Evolutionary conservation across 2,113 vertebrate genomes (phyloP).

Genomic region (Nestor notabilis): DNA sequence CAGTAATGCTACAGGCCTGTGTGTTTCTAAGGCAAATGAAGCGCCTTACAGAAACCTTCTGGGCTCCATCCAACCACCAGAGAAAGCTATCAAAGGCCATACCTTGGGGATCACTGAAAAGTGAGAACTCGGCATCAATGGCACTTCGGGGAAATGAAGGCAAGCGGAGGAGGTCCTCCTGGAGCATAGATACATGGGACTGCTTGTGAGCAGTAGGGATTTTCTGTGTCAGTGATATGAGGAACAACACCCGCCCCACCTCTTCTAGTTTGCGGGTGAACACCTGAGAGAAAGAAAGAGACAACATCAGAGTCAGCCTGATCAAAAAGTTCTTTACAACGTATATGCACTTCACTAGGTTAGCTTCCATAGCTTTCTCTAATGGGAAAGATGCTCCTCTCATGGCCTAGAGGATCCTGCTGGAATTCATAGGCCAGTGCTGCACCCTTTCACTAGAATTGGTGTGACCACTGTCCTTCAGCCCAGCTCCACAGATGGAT

Average conservation of each 20-base stretch:
- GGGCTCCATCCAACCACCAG: not conserved
- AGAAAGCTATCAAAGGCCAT: not conserved
- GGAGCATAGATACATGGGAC: constrained; percentile 96
- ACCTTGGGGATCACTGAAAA: constrained; percentile 95
- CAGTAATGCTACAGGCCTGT: not conserved
- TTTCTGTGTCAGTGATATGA: constrained; percentile 94
- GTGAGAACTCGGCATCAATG: constrained; percentile 95
- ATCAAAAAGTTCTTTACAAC: not conserved
- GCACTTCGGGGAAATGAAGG: constrained; percentile 96
- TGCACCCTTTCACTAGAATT: not conserved
- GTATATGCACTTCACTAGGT: not conserved
- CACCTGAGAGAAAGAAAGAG: constrained; percentile 78
- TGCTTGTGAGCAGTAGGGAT: constrained; percentile 95
- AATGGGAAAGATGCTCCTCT: not conserved
- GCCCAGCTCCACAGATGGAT: not conserved
- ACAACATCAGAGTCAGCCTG: not conserved
- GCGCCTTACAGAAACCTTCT: not conserved
- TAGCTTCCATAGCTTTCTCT: not conserved
- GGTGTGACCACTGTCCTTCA: not conserved
- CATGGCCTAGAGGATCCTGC: not conserved
- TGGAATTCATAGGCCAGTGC: not conserved
- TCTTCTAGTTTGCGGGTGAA: constrained; percentile 97
- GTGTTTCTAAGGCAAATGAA: not conserved
- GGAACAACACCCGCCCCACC: constrained; percentile 93
- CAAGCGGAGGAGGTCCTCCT: constrained; percentile 95